These are phyloP conservation scores for Noctilio leporinus DNA, from an alignment of 2,113 vertebrate genomes.

Conservation along the genomic window DNA sequence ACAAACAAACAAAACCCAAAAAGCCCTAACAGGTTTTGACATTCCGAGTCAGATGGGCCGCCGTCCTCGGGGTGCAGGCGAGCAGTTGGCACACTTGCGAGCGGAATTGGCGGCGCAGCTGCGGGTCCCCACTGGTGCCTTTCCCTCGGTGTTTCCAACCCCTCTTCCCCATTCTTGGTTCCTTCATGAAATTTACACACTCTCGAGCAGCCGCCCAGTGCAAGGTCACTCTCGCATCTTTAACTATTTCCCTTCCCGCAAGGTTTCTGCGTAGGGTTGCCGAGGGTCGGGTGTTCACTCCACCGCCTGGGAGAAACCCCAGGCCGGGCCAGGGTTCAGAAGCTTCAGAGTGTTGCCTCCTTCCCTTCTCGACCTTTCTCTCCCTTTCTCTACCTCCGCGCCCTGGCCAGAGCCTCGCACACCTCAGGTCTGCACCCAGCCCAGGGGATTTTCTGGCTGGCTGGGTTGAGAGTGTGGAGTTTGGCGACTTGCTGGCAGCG, in stretches of 20 bases:
- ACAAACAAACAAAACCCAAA: slow-evolving; percentile 69
- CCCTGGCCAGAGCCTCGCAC: accelerated
- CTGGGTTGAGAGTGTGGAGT: background rate
- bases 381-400: no score
- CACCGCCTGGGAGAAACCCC: background rate
- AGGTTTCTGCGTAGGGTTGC: background rate
- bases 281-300: background rate
- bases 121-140: background rate
- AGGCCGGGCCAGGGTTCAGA: background rate
- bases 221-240: background rate
- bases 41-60: slow-evolving; percentile 74
- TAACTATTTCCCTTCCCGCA: background rate
- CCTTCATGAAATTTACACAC: background rate
- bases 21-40: slow-evolving; percentile 79
- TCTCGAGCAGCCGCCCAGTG: accelerated
- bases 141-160: background rate
- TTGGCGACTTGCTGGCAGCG: background rate
- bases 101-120: background rate
- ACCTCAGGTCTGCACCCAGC: background rate
- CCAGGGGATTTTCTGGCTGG: background rate
- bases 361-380: accelerated
- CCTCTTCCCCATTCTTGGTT: background rate
- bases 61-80: background rate
- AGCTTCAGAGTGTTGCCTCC: background rate
- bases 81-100: slow-evolving; percentile 40